Evolutionary conservation across 2,888 invertebrate species (phyloP).

Genomic region (Omphaloscelis lunosa): DNA sequence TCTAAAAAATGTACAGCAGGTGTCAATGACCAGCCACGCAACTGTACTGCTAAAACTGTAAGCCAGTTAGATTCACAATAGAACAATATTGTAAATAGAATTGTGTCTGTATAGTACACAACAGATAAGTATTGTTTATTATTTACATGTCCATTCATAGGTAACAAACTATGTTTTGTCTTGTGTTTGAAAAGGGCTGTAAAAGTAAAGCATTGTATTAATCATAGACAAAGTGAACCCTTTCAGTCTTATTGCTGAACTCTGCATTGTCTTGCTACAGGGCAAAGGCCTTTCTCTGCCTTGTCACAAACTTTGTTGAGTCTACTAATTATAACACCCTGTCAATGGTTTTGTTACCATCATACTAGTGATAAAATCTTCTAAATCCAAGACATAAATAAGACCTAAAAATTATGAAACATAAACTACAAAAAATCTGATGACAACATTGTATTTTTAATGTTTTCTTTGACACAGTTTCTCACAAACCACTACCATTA

Average conservation of each 20-base stretch:
- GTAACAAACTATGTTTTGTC: constrained; percentile 41
- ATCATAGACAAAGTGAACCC: constrained; percentile 45
- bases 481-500: constrained; percentile 21
- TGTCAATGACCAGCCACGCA: constrained; percentile 57
- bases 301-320: not conserved
- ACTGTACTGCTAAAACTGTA: constrained; percentile 20
- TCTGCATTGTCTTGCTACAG: constrained; percentile 5
- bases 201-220: constrained; percentile 5
- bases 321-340: not conserved
- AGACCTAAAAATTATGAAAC: constrained; percentile 3
- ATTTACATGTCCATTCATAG: constrained; percentile 53
- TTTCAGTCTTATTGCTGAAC: constrained; percentile 20
- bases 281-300: not conserved
- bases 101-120: constrained; percentile 28
- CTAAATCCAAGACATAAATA: not conserved
- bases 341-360: not conserved
- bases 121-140: constrained; percentile 52
- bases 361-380: not conserved
- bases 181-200: constrained; percentile 37
- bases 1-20: constrained; percentile 29
- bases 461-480: constrained; percentile 34
- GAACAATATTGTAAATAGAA: constrained; percentile 18
- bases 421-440: not conserved
- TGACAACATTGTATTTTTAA: constrained; percentile 20
- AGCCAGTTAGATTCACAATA: constrained; percentile 35